Percentiles rank a stretch among this genome's conserved stretches.
Conservation (phyloP, 2,888 invertebrate species). For the Phymatocera aterrima region DNA sequence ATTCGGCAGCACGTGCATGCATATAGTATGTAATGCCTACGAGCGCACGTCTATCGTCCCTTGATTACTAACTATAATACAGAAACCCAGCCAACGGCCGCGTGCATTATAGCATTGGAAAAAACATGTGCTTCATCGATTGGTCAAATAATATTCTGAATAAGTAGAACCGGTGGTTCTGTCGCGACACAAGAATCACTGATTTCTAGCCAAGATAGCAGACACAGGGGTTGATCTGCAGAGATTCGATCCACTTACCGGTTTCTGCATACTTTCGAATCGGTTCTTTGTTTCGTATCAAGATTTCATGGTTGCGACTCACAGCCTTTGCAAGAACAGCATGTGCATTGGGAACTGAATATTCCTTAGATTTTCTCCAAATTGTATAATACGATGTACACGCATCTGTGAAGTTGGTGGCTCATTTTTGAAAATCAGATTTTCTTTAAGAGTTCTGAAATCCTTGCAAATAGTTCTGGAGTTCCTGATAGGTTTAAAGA, state of each 20-base stretch:
- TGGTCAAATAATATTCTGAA: background rate
- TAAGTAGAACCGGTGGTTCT: background rate
- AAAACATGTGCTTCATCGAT: background rate
- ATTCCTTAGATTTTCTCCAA: conserved; percentile 54
- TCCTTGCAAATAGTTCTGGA: too few relatives aligned
- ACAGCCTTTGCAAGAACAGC: background rate
- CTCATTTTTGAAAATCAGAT: too few relatives aligned
- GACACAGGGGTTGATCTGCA: background rate
- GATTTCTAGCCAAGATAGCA: background rate
- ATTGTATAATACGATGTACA: too few relatives aligned
- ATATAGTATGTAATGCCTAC: background rate
- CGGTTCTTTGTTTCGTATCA: background rate
- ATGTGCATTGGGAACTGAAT: conserved; percentile 45
- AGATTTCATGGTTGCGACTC: background rate
- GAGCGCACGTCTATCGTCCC: too few relatives aligned
- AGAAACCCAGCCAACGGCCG: background rate
- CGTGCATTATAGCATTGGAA: background rate
- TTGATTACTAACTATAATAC: background rate
- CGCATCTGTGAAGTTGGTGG: too few relatives aligned
- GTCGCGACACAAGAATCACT: background rate
- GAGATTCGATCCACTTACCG: background rate
- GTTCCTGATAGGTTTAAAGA: too few relatives aligned
- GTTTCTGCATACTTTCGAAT: background rate
- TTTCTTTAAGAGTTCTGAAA: too few relatives aligned
- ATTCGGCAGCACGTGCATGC: conserved; percentile 56